Evolutionary conservation across 2,797 vertebrate genomes (phyloP).

Genomic region (Sardinella longiceps): DNA sequence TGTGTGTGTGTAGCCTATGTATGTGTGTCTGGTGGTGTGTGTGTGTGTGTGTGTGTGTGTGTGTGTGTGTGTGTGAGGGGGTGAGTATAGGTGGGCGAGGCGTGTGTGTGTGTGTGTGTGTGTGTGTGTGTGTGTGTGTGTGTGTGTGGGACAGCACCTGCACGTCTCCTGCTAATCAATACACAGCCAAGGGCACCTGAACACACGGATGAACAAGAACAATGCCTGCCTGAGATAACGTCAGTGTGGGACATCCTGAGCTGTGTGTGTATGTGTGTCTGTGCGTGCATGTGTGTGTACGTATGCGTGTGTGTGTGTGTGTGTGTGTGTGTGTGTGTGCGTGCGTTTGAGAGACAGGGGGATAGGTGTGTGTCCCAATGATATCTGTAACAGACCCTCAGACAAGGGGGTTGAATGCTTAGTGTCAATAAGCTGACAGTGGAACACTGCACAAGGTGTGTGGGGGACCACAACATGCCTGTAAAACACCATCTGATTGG

Average conservation of each 20-base stretch:
- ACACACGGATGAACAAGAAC: slow-evolving; percentile 24
- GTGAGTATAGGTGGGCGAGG: not conserved
- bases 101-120: not conserved
- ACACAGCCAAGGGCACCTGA: slow-evolving; percentile 66
- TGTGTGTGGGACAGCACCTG: not conserved
- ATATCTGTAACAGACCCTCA: slow-evolving; percentile 1
- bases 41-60: slow-evolving; percentile 19
- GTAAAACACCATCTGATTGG: slow-evolving; percentile 14
- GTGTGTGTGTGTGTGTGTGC: not conserved
- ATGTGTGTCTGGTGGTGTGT: not conserved
- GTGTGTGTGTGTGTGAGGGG: not conserved
- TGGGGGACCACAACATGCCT: slow-evolving; percentile 7
- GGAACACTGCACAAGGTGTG: not conserved
- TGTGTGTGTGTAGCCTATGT: not conserved
- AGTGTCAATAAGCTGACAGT: not conserved
- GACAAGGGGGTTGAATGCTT: not conserved
- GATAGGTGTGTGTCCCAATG: slow-evolving; percentile 52
- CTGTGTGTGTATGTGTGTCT: not conserved
- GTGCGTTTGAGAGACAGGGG: too few species aligned
- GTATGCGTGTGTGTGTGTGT: not conserved
- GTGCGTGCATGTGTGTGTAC: slow-evolving; percentile 5
- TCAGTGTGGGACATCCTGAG: slow-evolving; percentile 16
- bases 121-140: not conserved
- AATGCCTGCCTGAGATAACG: not conserved
- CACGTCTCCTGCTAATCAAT: slow-evolving; percentile 61